Conservation (phyloP, 1,140 invertebrate genomes). For the Rhopalosiphum maidis region DNA sequence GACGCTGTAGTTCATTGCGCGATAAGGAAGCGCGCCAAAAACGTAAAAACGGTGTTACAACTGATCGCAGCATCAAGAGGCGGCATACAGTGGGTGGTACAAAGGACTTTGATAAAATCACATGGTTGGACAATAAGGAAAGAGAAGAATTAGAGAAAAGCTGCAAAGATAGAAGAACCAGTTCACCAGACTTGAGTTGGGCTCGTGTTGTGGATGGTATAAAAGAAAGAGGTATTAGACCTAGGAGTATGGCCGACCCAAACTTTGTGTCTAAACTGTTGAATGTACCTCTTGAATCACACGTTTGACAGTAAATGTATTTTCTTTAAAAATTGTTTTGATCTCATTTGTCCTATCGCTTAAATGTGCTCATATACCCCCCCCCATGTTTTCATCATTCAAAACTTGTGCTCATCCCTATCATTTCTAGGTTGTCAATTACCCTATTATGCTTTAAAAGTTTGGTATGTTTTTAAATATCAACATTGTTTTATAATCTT, state of each 20-base stretch:
- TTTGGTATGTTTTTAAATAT: slow-evolving; percentile 24
- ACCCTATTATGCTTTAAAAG: slow-evolving; percentile 30
- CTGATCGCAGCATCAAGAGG: slow-evolving; percentile 72
- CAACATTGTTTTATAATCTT: slow-evolving; percentile 30
- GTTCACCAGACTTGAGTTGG: slow-evolving; percentile 70
- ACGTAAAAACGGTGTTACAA: slow-evolving; percentile 73
- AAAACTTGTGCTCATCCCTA: slow-evolving; percentile 49
- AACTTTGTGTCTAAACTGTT: slow-evolving; percentile 58
- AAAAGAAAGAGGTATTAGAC: slow-evolving; percentile 68
- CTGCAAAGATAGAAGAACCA: slow-evolving; percentile 67
- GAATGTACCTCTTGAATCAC: slow-evolving; percentile 59
- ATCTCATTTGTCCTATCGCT: slow-evolving; percentile 55
- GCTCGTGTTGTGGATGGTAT: slow-evolving; percentile 65
- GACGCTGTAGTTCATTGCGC: slow-evolving; percentile 58
- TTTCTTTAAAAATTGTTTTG: slow-evolving; percentile 42
- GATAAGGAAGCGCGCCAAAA: slow-evolving; percentile 70
- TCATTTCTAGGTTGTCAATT: slow-evolving; percentile 48
- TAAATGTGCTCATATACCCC: slow-evolving; percentile 27
- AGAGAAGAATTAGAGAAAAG: slow-evolving; percentile 66
- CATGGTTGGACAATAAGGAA: slow-evolving; percentile 68
- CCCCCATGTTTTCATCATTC: neutral
- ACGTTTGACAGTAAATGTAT: slow-evolving; percentile 59
- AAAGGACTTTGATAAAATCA: slow-evolving; percentile 79
- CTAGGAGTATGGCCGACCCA: slow-evolving; percentile 66
- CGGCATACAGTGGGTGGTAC: slow-evolving; percentile 91